Conservation (phyloP, 2,888 invertebrate species). For the Rhaphigaster nebulosa region DNA sequence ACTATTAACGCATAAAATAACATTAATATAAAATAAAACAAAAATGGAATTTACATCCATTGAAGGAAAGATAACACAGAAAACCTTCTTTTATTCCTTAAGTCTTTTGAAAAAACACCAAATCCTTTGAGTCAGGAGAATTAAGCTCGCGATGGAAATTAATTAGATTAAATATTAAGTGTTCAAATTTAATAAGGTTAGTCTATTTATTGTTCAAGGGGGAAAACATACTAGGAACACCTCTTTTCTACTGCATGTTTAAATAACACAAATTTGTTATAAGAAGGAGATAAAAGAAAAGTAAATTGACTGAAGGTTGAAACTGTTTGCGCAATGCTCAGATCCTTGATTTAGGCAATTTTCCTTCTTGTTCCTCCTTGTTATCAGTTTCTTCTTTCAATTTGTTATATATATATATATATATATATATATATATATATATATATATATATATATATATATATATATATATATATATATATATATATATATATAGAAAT, state of each 20-base stretch:
- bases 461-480: background rate
- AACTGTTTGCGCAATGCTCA: background rate
- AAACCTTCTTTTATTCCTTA: too few species aligned
- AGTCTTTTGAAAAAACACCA: too few species aligned
- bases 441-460: background rate
- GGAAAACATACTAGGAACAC: background rate
- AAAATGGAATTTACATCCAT: too few species aligned
- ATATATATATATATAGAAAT: background rate
- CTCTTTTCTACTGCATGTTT: background rate
- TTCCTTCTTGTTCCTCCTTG: background rate
- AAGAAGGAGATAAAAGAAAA: background rate
- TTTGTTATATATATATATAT: too few species aligned
- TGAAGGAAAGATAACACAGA: too few species aligned
- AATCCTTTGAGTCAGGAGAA: too few species aligned
- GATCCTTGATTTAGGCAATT: constrained; percentile 14
- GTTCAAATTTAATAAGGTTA: too few species aligned
- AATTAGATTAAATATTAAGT: too few species aligned
- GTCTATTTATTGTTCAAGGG: too few species aligned
- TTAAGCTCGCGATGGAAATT: too few species aligned
- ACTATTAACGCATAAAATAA: too few species aligned
- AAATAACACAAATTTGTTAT: background rate
- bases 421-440: background rate
- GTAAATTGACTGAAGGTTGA: background rate
- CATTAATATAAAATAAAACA: too few species aligned
- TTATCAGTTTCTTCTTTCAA: background rate